Evolutionary conservation across 2,888 invertebrate species (phyloP), one percentile per base, ranked within the genome.

Genomic region (Mimas tiliae): DNA sequence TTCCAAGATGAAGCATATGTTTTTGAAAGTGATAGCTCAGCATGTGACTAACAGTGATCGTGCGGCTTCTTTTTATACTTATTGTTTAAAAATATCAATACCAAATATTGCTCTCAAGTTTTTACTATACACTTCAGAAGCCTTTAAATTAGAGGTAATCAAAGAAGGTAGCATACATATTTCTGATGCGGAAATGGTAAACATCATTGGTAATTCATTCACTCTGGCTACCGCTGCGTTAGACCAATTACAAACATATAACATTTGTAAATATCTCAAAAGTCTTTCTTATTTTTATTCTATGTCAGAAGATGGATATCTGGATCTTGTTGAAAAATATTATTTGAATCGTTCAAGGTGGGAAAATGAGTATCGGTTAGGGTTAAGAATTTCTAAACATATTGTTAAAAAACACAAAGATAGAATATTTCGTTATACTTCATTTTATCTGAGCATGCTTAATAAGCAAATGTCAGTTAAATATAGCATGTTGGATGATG

Each of bases 1-100:
- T 2, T 65, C 71, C 1, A 88, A 86, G 79, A 87, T 88, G 85
- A 87, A 81, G 67, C 83, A 77, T 47, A 89, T 88, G 65, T 69
- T 86, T 33, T 70, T 91, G 7, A 72, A 74, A 16, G 69, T 74
- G 1, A 75, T 87, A 68, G 79, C 85, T 1, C 67, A 68, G 3
- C 51, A 84, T 62, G 27, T 90, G 2, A 80, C 69, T 67, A 76
- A 80, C 68, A 76, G 80, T 69, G 77, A 80, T 70, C 79, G 87
- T 66, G 74, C 79, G 12, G 67, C 68, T 12, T 65, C 65, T 6
- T 91, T 90, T 71, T 86, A 79, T 65, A 74, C 77, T 11, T 89
- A 86, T 68, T 89, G 87, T 64, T 68, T 70, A 21, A 73, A 73
- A 38, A 66, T 65, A 6, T 81, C 81, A 65, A 66, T 82, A 7